phyloP scores from a whole-genome alignment of 1,140 invertebrate genomes.

The Calosoma granatense region DNA sequence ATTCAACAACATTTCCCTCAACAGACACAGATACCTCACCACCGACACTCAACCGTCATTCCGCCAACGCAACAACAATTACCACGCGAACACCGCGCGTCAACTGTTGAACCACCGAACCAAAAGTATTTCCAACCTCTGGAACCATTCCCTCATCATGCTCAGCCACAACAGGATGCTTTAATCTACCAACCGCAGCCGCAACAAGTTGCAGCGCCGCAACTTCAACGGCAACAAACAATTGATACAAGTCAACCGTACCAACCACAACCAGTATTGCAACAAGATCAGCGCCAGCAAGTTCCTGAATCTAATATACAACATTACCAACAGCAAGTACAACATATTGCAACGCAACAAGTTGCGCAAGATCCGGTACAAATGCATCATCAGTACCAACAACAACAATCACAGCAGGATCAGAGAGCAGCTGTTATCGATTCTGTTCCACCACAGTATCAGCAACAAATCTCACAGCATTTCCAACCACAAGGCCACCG shows the following conservation, averaged over 20 bases:
- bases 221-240: neutral
- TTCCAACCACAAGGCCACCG: slow-evolving; percentile 18
- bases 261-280: slow-evolving; percentile 9
- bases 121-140: neutral
- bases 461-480: neutral
- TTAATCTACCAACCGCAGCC: neutral
- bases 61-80: slow-evolving; percentile 16
- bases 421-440: neutral
- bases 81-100: slow-evolving; percentile 13
- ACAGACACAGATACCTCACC: slow-evolving; percentile 23
- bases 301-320: neutral
- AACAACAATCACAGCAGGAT: slow-evolving; percentile 10
- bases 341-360: slow-evolving; percentile 13
- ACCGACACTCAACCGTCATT: slow-evolving; percentile 30
- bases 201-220: neutral
- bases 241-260: slow-evolving; percentile 13
- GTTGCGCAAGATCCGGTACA: neutral
- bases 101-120: slow-evolving; percentile 1
- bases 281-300: slow-evolving; percentile 8
- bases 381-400: neutral
- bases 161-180: neutral
- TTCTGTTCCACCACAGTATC: neutral
- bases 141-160: neutral
- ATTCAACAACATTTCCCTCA: slow-evolving; percentile 15
- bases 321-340: slow-evolving; percentile 17